Evolutionary conservation across 1,140 invertebrate genomes (phyloP).

Genomic region (Ganaspis sp.): DNA sequence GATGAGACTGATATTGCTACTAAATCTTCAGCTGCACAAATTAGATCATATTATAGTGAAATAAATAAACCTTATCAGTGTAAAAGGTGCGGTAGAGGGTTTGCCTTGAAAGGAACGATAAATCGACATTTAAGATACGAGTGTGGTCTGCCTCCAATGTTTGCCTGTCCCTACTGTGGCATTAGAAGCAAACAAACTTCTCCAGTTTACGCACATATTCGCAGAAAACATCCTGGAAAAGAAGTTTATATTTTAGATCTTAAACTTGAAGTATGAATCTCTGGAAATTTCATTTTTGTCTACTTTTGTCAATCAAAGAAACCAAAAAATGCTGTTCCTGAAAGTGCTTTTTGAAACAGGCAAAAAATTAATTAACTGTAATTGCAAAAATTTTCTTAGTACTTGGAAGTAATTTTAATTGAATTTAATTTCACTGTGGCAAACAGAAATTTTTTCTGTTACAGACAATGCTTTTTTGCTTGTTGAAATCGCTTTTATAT

Average conservation of each 20-base stretch:
- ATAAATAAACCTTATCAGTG: constrained; percentile 81
- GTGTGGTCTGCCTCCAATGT: constrained; percentile 88
- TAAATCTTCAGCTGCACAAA: background rate
- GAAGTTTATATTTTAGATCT: constrained; percentile 58
- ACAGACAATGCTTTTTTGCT: too few species aligned
- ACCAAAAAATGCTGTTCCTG: too few species aligned
- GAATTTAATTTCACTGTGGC: too few species aligned
- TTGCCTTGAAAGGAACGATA: constrained; percentile 87
- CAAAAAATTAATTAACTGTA: too few species aligned
- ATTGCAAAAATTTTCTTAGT: too few species aligned
- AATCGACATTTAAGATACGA: constrained; percentile 90
- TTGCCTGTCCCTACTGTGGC: constrained; percentile 87
- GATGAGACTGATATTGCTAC: background rate
- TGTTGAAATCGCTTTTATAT: too few species aligned
- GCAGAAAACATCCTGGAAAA: constrained; percentile 66
- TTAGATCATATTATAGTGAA: background rate
- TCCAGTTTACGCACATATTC: constrained; percentile 86
- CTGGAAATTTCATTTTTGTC: too few species aligned
- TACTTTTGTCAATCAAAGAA: too few species aligned
- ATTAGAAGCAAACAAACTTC: constrained; percentile 86
- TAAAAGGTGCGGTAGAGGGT: constrained; percentile 85
- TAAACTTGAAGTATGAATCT: background rate
- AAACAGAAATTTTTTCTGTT: too few species aligned
- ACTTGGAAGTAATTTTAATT: too few species aligned
- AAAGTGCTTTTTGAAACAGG: too few species aligned